These are phyloP conservation scores for Diplodus puntazzo DNA, from an alignment of 2,797 vertebrate genomes.

Conservation along the genomic window DNA sequence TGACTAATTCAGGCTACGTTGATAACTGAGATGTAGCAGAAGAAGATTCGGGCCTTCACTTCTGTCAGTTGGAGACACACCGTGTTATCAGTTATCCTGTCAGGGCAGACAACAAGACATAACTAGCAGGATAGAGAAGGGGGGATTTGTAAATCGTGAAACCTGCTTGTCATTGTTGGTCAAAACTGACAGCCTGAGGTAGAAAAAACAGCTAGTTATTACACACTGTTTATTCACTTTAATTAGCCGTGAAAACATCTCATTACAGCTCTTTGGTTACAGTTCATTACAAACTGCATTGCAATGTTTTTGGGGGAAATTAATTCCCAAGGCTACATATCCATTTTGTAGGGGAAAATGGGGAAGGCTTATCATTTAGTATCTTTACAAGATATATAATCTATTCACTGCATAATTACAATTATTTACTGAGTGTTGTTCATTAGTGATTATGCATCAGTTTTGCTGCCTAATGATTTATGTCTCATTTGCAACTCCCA, in stretches of 20 bases:
- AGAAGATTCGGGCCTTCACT: constrained; percentile 69
- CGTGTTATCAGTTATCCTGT: constrained; percentile 65
- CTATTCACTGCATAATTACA: constrained; percentile 32
- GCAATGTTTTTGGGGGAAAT: constrained; percentile 19
- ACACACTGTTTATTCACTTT: constrained; percentile 57
- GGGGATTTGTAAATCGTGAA: constrained; percentile 64
- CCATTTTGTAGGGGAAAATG: constrained; percentile 6
- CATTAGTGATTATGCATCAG: constrained; percentile 31
- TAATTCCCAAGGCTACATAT: constrained; percentile 32
- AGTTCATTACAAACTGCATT: constrained; percentile 50
- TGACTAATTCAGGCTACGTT: constrained; percentile 72
- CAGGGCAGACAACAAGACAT: constrained; percentile 67
- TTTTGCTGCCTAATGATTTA: constrained; percentile 19
- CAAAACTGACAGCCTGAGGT: constrained; percentile 64
- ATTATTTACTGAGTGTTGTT: constrained; percentile 17
- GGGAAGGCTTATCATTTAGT: constrained; percentile 4
- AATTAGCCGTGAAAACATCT: constrained; percentile 68
- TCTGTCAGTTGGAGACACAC: constrained; percentile 61
- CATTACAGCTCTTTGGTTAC: constrained; percentile 55
- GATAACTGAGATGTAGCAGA: constrained; percentile 70
- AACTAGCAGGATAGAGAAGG: constrained; percentile 52
- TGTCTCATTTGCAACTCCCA: constrained; percentile 44
- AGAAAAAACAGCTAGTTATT: constrained; percentile 47
- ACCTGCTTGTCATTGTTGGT: constrained; percentile 64
- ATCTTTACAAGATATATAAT: constrained; percentile 15